Base-by-base conservation (phyloP, 1,140 invertebrate genomes). In the Antheraea mylitta region DNA sequence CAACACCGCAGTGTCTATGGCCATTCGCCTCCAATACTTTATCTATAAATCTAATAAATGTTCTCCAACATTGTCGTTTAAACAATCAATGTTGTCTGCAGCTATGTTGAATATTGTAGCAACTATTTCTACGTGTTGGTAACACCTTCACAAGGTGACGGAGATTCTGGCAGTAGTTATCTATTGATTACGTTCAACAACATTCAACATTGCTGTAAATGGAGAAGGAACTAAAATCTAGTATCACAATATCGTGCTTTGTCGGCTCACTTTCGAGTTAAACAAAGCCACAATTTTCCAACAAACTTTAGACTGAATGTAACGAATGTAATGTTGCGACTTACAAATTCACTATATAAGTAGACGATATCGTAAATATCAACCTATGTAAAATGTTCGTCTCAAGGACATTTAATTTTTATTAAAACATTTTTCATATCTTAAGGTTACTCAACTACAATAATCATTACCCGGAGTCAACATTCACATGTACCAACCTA, bases 201-300 rank as follows among this genome's bases (percentile, higher is more conserved):
- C 76, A 78, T 75, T 81, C 79, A 79, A 86, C 74, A 74, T 79
- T 72, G 73, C 74, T 76, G 76, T 79, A 74, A 72, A 59, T 71
- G 85, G 87, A 89, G 87, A 85, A 89, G 79, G 83, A 89, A 91
- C 89, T 91, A 91, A 91, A 90, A 90, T 86, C 90, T 92, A 92
- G 86, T 92, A 92, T 92, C 90, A 92, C 90, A 92, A 92, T 92
- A 79, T 89, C 83, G 86, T 83, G 83, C 87, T 88, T 85, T 79
- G 75, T 78, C 80, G 79, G 82, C 83, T 81, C 74, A 80, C 83
- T 81, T 76, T 77, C 72, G 82, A 91, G 86, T 86, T 75, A 80
- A 80, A 76, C 74, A 75, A 77, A 70, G 77, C 81, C 78, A 58
- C 18, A 22, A 30, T 18, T 19, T 66, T 30, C 48, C 48, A 53